phyloP scores from a whole-genome alignment of 2,888 invertebrate species.

The Amblyjoppa fuscipennis region DNA sequence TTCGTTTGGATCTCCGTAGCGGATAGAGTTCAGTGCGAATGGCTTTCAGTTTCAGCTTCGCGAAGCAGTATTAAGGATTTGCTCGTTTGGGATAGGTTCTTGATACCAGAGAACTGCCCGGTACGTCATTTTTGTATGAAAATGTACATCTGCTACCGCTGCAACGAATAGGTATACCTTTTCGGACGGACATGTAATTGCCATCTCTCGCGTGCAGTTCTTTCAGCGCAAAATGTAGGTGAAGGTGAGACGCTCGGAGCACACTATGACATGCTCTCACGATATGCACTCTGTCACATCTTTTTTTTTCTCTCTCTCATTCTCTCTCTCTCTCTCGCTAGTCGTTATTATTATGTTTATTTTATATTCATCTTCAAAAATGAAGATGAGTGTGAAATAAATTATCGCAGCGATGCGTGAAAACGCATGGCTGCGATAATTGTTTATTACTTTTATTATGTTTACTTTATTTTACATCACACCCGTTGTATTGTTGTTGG shows the following conservation, averaged over 20 bases:
- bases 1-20: too few relatives aligned
- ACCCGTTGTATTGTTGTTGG: too few relatives aligned
- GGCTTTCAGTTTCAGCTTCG: not conserved
- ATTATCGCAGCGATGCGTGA: too few relatives aligned
- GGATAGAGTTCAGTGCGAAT: not conserved
- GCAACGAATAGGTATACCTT: slow-evolving; percentile 13
- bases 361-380: too few relatives aligned
- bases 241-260: slow-evolving; percentile 67
- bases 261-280: slow-evolving; percentile 8
- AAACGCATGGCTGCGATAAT: too few relatives aligned
- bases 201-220: not conserved
- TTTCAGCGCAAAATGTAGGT: slow-evolving; percentile 68
- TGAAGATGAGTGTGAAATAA: too few relatives aligned
- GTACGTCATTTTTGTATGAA: slow-evolving; percentile 7
- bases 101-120: not conserved
- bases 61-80: not conserved
- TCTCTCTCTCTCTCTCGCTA: not conserved
- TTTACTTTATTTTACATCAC: slow-evolving; percentile 6
- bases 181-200: slow-evolving; percentile 19
- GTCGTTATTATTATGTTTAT: too few relatives aligned
- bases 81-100: not conserved
- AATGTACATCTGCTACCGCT: slow-evolving; percentile 1
- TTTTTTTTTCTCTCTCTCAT: slow-evolving; percentile 9
- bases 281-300: slow-evolving; percentile 29
- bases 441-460: too few relatives aligned